A percentile compares a stretch with the other conserved stretches of the same genome.
phyloP scores from a whole-genome alignment of 2,113 vertebrate genomes.

The Lasiurus cinereus region DNA sequence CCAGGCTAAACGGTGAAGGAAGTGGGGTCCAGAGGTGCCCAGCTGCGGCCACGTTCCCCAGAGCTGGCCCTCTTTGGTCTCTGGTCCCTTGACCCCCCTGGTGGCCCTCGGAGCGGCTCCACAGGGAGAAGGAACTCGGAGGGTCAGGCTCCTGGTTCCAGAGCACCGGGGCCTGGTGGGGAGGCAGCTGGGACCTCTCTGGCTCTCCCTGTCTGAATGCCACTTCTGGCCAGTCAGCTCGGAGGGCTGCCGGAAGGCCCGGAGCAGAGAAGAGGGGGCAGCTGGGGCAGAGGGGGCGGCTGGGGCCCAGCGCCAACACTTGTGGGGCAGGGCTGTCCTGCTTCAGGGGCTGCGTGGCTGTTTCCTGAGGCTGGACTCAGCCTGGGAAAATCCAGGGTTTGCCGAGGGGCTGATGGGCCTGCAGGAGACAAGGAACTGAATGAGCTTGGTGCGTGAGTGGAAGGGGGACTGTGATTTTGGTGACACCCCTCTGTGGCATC shows the following conservation, averaged over 20 bases:
- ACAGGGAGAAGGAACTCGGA: not conserved
- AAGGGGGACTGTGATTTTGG: not conserved
- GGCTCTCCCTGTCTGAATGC: not conserved
- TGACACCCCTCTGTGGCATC: not conserved
- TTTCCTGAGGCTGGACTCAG: constrained; percentile 73
- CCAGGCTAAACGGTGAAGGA: not conserved
- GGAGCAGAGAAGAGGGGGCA: not conserved
- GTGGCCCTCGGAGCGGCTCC: not conserved
- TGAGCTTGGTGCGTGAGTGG: rapidly evolving
- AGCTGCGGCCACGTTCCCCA: not conserved
- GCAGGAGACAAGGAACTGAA: not conserved
- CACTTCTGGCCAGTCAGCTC: not conserved
- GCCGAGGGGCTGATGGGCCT: not conserved
- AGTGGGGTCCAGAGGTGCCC: not conserved
- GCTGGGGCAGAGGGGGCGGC: not conserved
- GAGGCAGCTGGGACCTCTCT: not conserved
- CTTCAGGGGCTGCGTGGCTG: not conserved
- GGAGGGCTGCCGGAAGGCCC: constrained; percentile 40
- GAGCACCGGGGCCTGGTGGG: not conserved
- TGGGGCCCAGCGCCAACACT: not conserved
- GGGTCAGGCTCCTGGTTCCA: not conserved
- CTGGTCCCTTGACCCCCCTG: not conserved
- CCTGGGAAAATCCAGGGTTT: constrained; percentile 62
- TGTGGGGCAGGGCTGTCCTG: constrained; percentile 43
- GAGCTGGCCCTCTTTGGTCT: not conserved